Evolutionary conservation across 30 jellyfish, hydroid and myxozoan genomes (phyloP), one percentile per base, ranked within the genome.

Genomic region (Nemopilema nomurai): DNA sequence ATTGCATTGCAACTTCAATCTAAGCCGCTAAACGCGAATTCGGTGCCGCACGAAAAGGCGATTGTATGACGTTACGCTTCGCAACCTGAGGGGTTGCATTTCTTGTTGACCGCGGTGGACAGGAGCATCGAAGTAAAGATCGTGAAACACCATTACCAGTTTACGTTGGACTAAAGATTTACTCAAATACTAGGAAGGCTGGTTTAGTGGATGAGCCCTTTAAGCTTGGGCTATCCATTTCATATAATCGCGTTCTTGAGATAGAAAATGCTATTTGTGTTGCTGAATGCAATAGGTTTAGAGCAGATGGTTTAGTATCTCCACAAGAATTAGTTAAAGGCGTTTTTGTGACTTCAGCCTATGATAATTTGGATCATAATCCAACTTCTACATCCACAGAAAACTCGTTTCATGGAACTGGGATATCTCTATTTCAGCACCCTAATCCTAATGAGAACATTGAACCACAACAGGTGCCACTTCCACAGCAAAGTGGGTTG

Each of bases 371-470:
- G 69, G 89, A 64, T 80, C 89, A 79, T 64, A 50, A 79, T 63
- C 89, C 89, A 62, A 57, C 80, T 63, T 69, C 87, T 30, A 69
- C 74, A 57, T 4, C 67, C 74, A 80, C 87, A 17, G 57, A 83
- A 62, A 88, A 83, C 49, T 67, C 87, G 20, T 83, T 83, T 57
- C 92, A 83, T 62, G 92, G 92, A 51, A 83, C 87, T 8, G 92
- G 92, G 52, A 69, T 72, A 31, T 81, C 90, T 23, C 33, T 83
- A 25, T 83, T 70, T 52, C 88, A 83, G 88, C 92, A 83, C 64
- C 88, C 87, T 30, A 88, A 73, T 83, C 68, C 52, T 49, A 31
- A 28, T 17, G 74, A 83, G 62, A 62, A 63, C 25, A 41, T 41
- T 41, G 57, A 41, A 6, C 57, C 57, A 41, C 57, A 41, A 41